Conservation (phyloP, 2,888 invertebrate species). For the Parelbella ahira region DNA sequence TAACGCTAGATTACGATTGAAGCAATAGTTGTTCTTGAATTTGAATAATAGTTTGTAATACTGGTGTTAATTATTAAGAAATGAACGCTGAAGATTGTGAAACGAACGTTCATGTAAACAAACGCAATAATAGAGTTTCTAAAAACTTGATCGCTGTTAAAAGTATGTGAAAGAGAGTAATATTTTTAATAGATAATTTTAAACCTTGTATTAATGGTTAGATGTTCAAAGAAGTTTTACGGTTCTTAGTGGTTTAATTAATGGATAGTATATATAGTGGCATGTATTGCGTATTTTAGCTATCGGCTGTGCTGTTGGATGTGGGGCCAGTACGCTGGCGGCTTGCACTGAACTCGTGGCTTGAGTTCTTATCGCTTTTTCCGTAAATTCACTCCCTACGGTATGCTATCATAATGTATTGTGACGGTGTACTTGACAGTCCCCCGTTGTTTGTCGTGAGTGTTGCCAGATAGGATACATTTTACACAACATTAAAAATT, state of each 20-base stretch:
- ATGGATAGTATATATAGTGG: conserved; percentile 19
- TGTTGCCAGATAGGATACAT: too few species aligned
- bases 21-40: conserved; percentile 18
- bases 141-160: conserved; percentile 28
- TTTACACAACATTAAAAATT: too few species aligned
- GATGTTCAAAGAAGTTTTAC: conserved; percentile 53
- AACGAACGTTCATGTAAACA: conserved; percentile 5
- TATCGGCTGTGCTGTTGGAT: too few species aligned
- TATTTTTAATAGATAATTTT: conserved; percentile 58
- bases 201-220: conserved; percentile 50
- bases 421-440: too few species aligned
- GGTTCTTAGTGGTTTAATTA: conserved; percentile 39
- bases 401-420: too few species aligned
- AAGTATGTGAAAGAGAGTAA: conserved; percentile 40
- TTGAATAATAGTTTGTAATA: conserved; percentile 11
- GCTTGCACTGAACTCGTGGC: too few species aligned
- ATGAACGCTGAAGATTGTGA: conserved; percentile 3
- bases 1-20: conserved; percentile 8
- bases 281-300: too few species aligned
- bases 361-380: too few species aligned
- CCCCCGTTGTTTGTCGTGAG: too few species aligned
- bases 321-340: too few species aligned
- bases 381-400: too few species aligned
- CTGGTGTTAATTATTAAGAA: conserved; percentile 13
- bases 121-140: conserved; percentile 21